Evolutionary conservation across 2,113 vertebrate genomes (phyloP).

Genomic region (Gobiocypris rarus): DNA sequence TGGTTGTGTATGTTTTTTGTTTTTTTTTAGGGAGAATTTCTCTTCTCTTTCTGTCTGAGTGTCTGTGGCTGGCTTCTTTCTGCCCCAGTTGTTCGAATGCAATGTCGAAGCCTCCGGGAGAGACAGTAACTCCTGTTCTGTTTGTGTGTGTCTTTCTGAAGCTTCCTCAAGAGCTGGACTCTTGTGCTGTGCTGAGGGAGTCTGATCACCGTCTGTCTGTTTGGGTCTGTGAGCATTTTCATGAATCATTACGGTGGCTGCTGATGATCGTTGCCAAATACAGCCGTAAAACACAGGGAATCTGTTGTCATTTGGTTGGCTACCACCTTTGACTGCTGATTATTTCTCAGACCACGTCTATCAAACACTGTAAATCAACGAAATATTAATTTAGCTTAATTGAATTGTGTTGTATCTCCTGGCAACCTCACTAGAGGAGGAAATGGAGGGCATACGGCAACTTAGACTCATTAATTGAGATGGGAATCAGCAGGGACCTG

Average conservation of each 20-base stretch:
- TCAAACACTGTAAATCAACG: neutral
- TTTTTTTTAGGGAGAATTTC: constrained; percentile 25
- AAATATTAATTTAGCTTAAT: neutral
- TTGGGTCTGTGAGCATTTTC: constrained; percentile 40
- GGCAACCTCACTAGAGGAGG: neutral
- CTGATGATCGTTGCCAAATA: constrained; percentile 5
- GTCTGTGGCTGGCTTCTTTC: constrained; percentile 49
- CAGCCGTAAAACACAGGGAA: neutral
- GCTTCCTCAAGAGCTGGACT: constrained; percentile 46
- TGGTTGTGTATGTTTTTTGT: neutral
- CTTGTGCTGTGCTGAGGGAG: constrained; percentile 32
- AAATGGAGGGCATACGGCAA: neutral
- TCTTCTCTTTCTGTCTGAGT: constrained; percentile 18
- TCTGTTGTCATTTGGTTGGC: constrained; percentile 9
- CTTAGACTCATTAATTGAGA: neutral
- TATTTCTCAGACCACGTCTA: neutral
- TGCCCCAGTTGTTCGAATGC: constrained; percentile 50
- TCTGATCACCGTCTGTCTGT: constrained; percentile 42
- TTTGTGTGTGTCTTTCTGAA: constrained; percentile 45
- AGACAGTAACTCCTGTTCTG: constrained; percentile 31
- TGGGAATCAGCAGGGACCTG: neutral
- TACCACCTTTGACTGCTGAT: neutral
- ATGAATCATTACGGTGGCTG: constrained; percentile 42
- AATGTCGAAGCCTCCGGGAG: constrained; percentile 48
- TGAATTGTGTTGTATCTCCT: neutral